These are phyloP conservation scores for Metridium senile DNA, from an alignment of 92 coral and sea anemone species.

Conservation along the genomic window DNA sequence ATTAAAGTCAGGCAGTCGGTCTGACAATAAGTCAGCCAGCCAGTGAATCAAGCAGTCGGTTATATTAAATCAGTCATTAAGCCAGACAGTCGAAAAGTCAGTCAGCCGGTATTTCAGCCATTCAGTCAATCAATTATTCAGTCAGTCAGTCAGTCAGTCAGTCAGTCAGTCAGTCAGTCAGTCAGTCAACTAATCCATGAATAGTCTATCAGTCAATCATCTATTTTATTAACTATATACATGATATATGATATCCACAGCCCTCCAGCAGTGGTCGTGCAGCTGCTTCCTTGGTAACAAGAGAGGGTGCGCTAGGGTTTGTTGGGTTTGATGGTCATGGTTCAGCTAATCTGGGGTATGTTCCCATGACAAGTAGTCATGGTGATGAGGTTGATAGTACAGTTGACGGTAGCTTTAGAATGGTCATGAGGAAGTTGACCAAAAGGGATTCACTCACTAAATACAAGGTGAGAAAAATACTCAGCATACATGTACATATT, in stretches of 20 bases:
- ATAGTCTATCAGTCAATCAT: background rate
- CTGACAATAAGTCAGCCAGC: too few species aligned
- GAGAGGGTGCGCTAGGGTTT: constrained; percentile 87
- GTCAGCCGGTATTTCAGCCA: background rate
- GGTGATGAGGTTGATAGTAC: constrained; percentile 80
- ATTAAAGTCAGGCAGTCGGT: too few species aligned
- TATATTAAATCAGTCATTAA: background rate
- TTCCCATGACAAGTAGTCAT: constrained; percentile 82
- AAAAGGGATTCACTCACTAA: constrained; percentile 94
- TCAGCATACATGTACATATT: background rate
- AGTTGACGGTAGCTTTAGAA: constrained; percentile 83
- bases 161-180: background rate
- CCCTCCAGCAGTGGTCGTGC: constrained; percentile 99
- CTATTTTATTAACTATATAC: background rate
- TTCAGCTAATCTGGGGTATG: constrained; percentile 74
- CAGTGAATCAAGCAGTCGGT: too few species aligned
- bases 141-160: background rate
- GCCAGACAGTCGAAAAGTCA: background rate
- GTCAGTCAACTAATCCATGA: background rate
- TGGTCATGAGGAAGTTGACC: constrained; percentile 92
- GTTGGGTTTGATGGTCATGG: constrained; percentile 93
- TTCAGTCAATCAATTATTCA: background rate
- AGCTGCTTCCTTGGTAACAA: constrained; percentile 72
- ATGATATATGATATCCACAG: constrained; percentile 19
- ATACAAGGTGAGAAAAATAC: constrained; percentile 65